Evolutionary conservation across 2,113 vertebrate species (phyloP).

Genomic region (Megaleporinus macrocephalus): DNA sequence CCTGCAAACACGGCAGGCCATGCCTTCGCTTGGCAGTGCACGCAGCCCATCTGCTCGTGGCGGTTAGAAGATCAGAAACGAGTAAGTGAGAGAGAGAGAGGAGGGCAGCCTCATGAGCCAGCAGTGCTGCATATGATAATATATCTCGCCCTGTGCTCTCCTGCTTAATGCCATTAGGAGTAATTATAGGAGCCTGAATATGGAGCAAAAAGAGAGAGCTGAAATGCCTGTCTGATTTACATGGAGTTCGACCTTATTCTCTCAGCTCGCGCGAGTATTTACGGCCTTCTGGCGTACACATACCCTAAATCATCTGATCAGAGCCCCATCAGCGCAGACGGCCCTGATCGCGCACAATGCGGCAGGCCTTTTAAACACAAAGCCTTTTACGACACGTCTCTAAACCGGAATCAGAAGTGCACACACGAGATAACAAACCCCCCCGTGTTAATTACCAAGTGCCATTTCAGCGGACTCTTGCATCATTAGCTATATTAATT

Average conservation of each 20-base stretch:
- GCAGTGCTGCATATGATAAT: conserved; percentile 62
- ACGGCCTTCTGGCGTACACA: conserved; percentile 61
- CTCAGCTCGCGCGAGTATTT: conserved; percentile 51
- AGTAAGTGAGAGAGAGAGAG: conserved; percentile 13
- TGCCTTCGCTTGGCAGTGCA: conserved; percentile 72
- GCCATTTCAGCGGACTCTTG: conserved; percentile 77
- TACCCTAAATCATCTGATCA: conserved; percentile 65
- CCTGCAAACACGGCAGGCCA: conserved; percentile 77
- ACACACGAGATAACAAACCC: conserved; percentile 48
- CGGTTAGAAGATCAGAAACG: conserved; percentile 56
- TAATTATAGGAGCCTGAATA: conserved; percentile 73
- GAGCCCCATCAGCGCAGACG: conserved; percentile 55
- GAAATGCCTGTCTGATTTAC: conserved; percentile 66
- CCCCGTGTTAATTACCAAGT: conserved; percentile 75
- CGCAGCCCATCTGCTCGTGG: conserved; percentile 77
- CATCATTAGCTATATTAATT: conserved; percentile 82
- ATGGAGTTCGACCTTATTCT: conserved; percentile 62
- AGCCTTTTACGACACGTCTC: conserved; percentile 57
- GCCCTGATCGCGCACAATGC: conserved; percentile 36
- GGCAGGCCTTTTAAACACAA: conserved; percentile 45
- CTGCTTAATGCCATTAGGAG: conserved; percentile 70
- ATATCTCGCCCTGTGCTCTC: conserved; percentile 55
- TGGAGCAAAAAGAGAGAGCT: conserved; percentile 40
- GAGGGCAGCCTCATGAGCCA: conserved; percentile 50
- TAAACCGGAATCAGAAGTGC: conserved; percentile 59